Conservation (phyloP, 2,797 vertebrate genomes). For the Lithobates pipiens region DNA sequence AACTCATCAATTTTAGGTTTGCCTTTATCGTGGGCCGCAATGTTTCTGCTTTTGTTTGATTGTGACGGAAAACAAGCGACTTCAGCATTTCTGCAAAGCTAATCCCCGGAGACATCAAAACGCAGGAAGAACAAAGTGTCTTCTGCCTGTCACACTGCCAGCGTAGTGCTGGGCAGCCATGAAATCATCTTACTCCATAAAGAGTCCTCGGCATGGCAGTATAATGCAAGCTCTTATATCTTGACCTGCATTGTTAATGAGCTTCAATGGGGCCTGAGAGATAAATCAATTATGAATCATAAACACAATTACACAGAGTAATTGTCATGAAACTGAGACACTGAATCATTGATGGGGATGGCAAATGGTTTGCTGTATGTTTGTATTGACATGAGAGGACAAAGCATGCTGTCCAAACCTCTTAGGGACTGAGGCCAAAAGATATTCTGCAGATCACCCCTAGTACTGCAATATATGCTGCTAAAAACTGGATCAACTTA, state of each 20-base stretch:
- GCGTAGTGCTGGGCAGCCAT: background rate
- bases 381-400: conserved; percentile 49
- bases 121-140: conserved; percentile 39
- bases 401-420: conserved; percentile 7
- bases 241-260: conserved; percentile 41
- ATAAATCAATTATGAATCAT: conserved; percentile 59
- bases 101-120: conserved; percentile 37
- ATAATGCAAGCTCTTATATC: conserved; percentile 42
- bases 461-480: background rate
- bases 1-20: conserved; percentile 26
- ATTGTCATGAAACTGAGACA: conserved; percentile 47
- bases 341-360: conserved; percentile 32
- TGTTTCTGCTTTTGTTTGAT: conserved; percentile 11
- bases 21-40: conserved; percentile 24
- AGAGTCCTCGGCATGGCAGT: conserved; percentile 19
- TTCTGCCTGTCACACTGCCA: conserved; percentile 31
- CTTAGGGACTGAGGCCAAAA: background rate
- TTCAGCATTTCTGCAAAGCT: conserved; percentile 48
- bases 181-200: conserved; percentile 41
- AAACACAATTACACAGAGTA: conserved; percentile 40
- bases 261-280: conserved; percentile 19
- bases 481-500: too few species aligned
- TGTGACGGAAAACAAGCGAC: conserved; percentile 37
- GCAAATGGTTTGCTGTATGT: conserved; percentile 34
- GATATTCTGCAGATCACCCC: background rate